Evolutionary conservation across 2,113 vertebrate species (phyloP).

Genomic region (Astatotilapia flaviijosephi): DNA sequence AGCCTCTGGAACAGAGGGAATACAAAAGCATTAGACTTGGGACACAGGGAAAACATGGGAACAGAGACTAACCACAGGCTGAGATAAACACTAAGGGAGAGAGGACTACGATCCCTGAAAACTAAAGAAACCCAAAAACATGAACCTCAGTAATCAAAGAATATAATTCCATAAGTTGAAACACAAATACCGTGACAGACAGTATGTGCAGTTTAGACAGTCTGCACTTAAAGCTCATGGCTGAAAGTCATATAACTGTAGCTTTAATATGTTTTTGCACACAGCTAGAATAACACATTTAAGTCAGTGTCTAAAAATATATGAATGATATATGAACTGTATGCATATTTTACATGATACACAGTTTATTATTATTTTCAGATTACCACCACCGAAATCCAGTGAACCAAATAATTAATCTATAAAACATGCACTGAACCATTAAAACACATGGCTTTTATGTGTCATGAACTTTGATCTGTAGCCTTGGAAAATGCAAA

Average conservation of each 20-base stretch:
- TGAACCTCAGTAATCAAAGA: background rate
- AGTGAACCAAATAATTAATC: background rate
- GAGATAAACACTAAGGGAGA: background rate
- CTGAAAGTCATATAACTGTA: background rate
- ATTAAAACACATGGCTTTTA: background rate
- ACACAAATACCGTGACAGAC: background rate
- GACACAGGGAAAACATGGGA: accelerated
- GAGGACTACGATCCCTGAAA: background rate
- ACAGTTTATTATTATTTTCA: background rate
- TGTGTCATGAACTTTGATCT: background rate
- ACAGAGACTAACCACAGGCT: background rate
- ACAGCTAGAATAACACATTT: background rate
- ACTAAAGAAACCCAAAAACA: background rate
- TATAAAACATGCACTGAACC: background rate
- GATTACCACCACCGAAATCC: background rate
- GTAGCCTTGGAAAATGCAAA: background rate
- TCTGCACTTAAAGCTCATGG: background rate
- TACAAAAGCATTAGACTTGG: background rate
- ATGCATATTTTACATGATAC: background rate
- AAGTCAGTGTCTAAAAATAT: background rate
- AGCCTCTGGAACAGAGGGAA: too few species aligned
- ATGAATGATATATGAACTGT: background rate
- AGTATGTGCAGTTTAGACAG: background rate
- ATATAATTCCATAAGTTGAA: background rate
- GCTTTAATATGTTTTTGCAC: background rate